Conservation (phyloP, 2,797 vertebrate genomes). For the Tauraco hartlaubi region DNA sequence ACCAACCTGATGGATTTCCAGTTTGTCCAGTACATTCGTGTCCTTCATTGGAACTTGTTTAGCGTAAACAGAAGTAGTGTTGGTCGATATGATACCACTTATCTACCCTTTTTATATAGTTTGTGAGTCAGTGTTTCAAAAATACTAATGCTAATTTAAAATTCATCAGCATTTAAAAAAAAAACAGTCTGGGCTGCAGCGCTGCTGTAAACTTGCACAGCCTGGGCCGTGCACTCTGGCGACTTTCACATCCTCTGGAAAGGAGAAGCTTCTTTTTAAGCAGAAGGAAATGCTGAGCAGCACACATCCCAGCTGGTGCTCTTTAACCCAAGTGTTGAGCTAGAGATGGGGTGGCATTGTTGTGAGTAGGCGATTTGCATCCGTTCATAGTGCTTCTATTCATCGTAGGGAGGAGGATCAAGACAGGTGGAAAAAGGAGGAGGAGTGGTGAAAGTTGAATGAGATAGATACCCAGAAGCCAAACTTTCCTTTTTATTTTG, state of each 20-base stretch:
- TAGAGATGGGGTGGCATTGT: neutral
- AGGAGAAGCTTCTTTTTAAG: neutral
- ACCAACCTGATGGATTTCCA: neutral
- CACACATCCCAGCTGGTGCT: slow-evolving; percentile 41
- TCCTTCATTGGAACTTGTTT: neutral
- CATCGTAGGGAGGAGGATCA: neutral
- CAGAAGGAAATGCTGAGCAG: neutral
- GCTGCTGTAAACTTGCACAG: neutral
- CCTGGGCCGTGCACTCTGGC: neutral
- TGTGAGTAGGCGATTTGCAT: neutral
- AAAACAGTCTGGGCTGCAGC: neutral
- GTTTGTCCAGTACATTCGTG: neutral
- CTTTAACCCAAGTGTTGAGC: neutral
- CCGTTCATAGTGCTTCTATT: neutral
- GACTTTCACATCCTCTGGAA: neutral
- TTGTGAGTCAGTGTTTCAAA: neutral
- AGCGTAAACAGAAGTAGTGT: neutral
- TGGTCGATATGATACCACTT: neutral
- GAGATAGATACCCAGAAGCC: slow-evolving; percentile 47
- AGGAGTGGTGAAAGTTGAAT: slow-evolving; percentile 34
- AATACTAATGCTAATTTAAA: neutral
- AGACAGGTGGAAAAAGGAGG: slow-evolving; percentile 64
- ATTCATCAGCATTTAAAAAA: neutral
- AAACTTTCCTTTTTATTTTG: neutral
- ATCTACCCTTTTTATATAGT: neutral